Percentiles rank a stretch among this genome's conserved stretches.
Evolutionary conservation across 2,113 vertebrate species (phyloP).

Genomic region (Cromileptes altivelis): DNA sequence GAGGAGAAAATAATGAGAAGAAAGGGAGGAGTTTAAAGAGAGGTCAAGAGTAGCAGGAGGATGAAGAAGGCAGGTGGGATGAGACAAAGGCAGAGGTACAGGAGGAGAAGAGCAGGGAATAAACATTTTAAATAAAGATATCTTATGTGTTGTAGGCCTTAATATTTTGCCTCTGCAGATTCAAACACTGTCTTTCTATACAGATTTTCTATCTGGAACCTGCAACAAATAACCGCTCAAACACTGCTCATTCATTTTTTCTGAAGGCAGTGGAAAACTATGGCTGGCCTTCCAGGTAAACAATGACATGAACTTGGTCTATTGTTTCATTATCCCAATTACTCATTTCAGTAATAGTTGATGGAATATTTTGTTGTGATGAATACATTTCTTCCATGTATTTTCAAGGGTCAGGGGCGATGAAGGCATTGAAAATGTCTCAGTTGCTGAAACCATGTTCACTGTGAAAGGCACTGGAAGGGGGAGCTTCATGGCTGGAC

Average conservation of each 20-base stretch:
- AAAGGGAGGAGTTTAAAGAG: too few species aligned
- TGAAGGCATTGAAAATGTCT: slow-evolving; percentile 42
- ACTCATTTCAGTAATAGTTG: neutral
- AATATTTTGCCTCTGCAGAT: neutral
- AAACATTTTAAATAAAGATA: too few species aligned
- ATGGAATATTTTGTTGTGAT: neutral
- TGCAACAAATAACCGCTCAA: slow-evolving; percentile 43
- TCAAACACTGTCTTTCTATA: slow-evolving; percentile 27
- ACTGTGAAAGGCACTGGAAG: slow-evolving; percentile 2
- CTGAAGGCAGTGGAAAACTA: slow-evolving; percentile 36
- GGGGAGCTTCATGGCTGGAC: too few species aligned
- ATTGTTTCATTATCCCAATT: neutral
- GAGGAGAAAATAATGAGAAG: too few species aligned
- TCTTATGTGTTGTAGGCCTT: neutral
- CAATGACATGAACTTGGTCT: neutral
- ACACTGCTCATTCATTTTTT: slow-evolving; percentile 39
- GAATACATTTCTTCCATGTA: neutral
- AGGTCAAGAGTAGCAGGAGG: too few species aligned
- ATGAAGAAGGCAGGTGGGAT: too few species aligned
- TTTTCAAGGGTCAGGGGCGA: slow-evolving; percentile 31
- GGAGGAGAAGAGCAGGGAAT: too few species aligned
- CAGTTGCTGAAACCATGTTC: slow-evolving; percentile 30
- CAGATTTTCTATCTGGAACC: slow-evolving; percentile 50
- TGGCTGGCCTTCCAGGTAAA: slow-evolving; percentile 43
- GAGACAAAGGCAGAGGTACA: too few species aligned